Base-by-base conservation (phyloP, 2,888 invertebrate species). In the Parochlus steinenii region DNA sequence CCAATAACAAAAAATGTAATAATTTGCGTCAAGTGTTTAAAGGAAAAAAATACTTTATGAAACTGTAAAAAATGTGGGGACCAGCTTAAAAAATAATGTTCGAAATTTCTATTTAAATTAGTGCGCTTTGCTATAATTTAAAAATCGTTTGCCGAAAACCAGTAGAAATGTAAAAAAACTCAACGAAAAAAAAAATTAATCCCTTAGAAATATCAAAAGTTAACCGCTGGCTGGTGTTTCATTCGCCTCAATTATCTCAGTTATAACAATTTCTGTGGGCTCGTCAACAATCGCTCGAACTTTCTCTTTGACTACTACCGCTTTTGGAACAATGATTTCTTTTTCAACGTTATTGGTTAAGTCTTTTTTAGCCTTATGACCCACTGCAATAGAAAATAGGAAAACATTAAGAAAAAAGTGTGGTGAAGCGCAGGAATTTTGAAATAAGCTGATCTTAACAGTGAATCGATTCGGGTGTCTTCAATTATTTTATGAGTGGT, bases 191-290 rank as follows among this genome's bases (percentile, higher is more conserved):
- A 30, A 30, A 29, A 30, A 12, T 11, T n/a, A 12, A 27, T n/a
- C 7, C 7, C 4, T n/a, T 26, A 11, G 10, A 11, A 8, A 19
- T 16, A 12, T 11, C n/a, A 12, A 10, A 39, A 41, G 39, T 43
- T 43, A 44, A 42, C 45, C 45, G 44, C 40, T 44, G 43, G 45
- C 43, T 43, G 45, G 42, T 42, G 44, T 45, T 44, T 44, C 51
- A 49, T 56, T 53, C 54, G 54, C 53, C 47, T 52, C 58, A 53
- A 52, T 53, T 15, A 30, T 7, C 7, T 17, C 16, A 19, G 30
- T 28, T 23, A 18, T 36, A 7, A 20, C 36, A 30, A 30, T 22
- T 23, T 36, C 17, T 14, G n/a, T n/a, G n/a, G 36, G 24, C 23
- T 36, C 36, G 12, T 19, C 19, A 20, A 26, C 18, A 23, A n/a